Conservation (phyloP, 2,797 vertebrate genomes). For the Rhyacichthys aspro region DNA sequence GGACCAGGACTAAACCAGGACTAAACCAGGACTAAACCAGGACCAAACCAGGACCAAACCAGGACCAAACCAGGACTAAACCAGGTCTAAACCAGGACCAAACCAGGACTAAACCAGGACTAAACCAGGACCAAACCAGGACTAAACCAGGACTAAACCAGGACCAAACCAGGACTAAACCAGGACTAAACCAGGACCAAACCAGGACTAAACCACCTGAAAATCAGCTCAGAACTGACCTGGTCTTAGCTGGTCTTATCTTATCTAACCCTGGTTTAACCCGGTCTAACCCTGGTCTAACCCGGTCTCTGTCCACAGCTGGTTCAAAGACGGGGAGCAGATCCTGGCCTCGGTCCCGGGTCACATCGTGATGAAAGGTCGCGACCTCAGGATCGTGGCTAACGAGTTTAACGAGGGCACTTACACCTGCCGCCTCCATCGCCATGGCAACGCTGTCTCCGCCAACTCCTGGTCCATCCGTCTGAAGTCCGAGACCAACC, state of each 20-base stretch:
- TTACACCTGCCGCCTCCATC: constrained; percentile 83
- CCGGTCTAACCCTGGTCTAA: neutral
- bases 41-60: neutral
- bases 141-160: neutral
- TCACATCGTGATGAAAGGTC: constrained; percentile 78
- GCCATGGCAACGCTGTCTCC: constrained; percentile 62
- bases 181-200: neutral
- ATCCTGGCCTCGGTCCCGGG: constrained; percentile 79
- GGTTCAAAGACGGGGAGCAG: constrained; percentile 85
- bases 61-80: neutral
- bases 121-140: neutral
- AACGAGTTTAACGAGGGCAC: constrained; percentile 84
- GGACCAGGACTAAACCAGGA: neutral
- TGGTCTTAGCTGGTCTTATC: neutral
- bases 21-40: too few relatives aligned
- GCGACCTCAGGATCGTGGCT: constrained; percentile 80
- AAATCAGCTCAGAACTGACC: neutral
- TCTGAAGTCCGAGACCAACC: constrained; percentile 80
- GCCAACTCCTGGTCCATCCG: constrained; percentile 84
- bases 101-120: neutral
- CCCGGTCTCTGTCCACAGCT: constrained; percentile 63
- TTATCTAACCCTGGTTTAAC: too few relatives aligned
- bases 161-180: neutral
- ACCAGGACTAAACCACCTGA: neutral
- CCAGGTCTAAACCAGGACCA: neutral